Evolutionary conservation across 2,888 invertebrate species (phyloP).

Genomic region (Troides oblongomaculatus): DNA sequence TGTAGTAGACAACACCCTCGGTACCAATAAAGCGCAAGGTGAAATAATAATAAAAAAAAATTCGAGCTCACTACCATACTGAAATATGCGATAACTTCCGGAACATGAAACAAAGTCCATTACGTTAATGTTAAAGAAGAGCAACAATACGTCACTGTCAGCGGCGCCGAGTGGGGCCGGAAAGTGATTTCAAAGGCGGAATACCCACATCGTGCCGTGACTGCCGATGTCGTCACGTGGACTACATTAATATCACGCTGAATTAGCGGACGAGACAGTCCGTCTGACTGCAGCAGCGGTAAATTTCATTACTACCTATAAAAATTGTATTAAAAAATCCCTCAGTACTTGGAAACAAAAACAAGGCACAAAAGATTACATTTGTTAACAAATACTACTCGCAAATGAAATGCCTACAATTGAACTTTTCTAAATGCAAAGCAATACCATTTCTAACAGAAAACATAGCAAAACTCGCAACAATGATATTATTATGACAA

Average conservation of each 20-base stretch:
- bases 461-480: background rate
- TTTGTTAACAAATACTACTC: background rate
- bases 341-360: too few relatives aligned
- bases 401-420: background rate
- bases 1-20: background rate
- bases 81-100: conserved; percentile 68
- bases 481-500: background rate
- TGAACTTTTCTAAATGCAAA: too few relatives aligned
- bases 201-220: conserved; percentile 71
- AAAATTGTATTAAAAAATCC: background rate
- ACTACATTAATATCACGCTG: conserved; percentile 68
- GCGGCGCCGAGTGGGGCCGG: conserved; percentile 57
- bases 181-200: conserved; percentile 76
- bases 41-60: conserved; percentile 33
- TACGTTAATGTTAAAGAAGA: conserved; percentile 76
- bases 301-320: background rate
- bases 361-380: background rate
- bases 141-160: conserved; percentile 77
- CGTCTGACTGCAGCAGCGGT: conserved; percentile 35
- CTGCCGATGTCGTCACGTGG: conserved; percentile 58
- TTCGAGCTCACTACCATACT: conserved; percentile 32
- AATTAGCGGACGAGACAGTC: conserved; percentile 60
- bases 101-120: conserved; percentile 74
- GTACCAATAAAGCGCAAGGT: background rate
- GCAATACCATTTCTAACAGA: too few relatives aligned